Evolutionary conservation across 2,888 invertebrate genomes (phyloP).

Genomic region (Dryomyza anilis): DNA sequence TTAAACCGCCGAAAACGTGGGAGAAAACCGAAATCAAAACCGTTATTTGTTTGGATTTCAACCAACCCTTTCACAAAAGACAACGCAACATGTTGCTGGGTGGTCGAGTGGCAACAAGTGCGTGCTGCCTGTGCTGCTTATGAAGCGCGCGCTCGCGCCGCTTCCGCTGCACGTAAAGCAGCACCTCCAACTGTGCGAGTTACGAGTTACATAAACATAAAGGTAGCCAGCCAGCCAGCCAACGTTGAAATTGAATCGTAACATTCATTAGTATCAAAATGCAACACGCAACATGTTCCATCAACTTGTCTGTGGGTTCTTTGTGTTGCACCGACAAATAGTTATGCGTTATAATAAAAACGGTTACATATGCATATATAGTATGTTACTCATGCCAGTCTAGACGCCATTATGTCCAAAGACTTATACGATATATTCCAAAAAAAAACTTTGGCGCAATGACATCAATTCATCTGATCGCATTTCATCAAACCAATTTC

Average conservation of each 20-base stretch:
- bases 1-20: too few relatives aligned
- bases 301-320: slow-evolving; percentile 24
- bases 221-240: neutral
- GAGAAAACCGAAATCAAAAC: too few relatives aligned
- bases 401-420: slow-evolving; percentile 17
- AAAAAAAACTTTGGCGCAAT: too few relatives aligned
- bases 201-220: neutral
- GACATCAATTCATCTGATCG: slow-evolving; percentile 23
- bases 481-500: slow-evolving; percentile 21
- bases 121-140: slow-evolving; percentile 15
- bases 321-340: too few relatives aligned
- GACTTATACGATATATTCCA: neutral
- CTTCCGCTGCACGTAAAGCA: slow-evolving; percentile 4
- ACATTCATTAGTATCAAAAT: slow-evolving; percentile 9
- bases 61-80: neutral
- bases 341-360: too few relatives aligned
- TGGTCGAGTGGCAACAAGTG: slow-evolving; percentile 8
- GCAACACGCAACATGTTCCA: slow-evolving; percentile 18
- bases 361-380: too few relatives aligned
- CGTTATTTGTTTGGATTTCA: neutral
- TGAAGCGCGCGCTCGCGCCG: too few relatives aligned
- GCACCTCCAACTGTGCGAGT: neutral
- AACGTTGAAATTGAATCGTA: neutral
- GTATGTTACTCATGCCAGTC: too few relatives aligned
- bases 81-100: slow-evolving; percentile 2